phyloP scores from a whole-genome alignment of 2,888 invertebrate genomes.

The Panopea generosa region DNA sequence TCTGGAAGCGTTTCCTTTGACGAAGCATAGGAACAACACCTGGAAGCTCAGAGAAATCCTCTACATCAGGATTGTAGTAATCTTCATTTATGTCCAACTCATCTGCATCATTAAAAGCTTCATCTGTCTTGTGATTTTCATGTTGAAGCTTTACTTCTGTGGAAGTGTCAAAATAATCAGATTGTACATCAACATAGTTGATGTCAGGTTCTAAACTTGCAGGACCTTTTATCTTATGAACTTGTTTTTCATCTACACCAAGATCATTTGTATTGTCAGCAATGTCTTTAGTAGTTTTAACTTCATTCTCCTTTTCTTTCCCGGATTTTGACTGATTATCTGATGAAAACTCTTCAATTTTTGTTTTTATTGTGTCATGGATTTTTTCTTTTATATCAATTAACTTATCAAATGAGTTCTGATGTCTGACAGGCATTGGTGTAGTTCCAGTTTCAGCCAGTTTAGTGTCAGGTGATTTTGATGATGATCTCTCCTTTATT shows the following conservation, averaged over 20 bases:
- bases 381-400: conserved; percentile 67
- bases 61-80: conserved; percentile 48
- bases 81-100: conserved; percentile 48
- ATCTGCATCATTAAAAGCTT: conserved; percentile 30
- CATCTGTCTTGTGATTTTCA: neutral
- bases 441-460: conserved; percentile 14
- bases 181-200: neutral
- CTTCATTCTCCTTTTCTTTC: conserved; percentile 62
- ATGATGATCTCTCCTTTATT: conserved; percentile 32
- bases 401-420: conserved; percentile 65
- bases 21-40: conserved; percentile 39
- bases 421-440: conserved; percentile 40
- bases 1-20: conserved; percentile 49
- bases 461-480: conserved; percentile 30
- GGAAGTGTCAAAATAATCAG: neutral
- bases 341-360: conserved; percentile 73
- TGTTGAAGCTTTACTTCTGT: neutral
- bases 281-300: conserved; percentile 49
- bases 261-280: neutral
- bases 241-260: neutral
- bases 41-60: too few species aligned
- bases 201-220: neutral
- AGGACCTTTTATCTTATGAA: neutral
- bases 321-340: conserved; percentile 20
- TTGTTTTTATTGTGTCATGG: conserved; percentile 70